phyloP scores from a whole-genome alignment of 2,888 invertebrate genomes.

The Heliothis peltigera region DNA sequence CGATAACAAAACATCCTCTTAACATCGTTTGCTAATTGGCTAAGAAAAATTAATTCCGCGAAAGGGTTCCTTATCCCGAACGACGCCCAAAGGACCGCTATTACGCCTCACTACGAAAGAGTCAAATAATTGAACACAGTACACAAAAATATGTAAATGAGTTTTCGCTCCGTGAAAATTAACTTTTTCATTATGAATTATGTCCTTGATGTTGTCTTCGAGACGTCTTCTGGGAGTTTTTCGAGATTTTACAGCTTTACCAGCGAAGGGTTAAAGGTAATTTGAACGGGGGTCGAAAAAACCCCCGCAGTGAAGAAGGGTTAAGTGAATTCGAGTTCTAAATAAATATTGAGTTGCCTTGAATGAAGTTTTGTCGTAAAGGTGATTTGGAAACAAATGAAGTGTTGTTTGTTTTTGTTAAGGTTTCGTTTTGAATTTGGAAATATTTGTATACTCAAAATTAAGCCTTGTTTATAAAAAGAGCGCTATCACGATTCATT shows the following conservation, averaged over 20 bases:
- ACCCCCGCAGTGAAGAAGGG: slow-evolving; percentile 69
- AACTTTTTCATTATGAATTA: slow-evolving; percentile 90
- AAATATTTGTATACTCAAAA: slow-evolving; percentile 9
- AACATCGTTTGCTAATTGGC: slow-evolving; percentile 85
- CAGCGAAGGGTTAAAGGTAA: slow-evolving; percentile 66
- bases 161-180: slow-evolving; percentile 84
- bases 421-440: slow-evolving; percentile 19
- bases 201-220: slow-evolving; percentile 86
- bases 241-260: slow-evolving; percentile 83
- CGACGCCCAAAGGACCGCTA: slow-evolving; percentile 82
- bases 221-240: slow-evolving; percentile 86
- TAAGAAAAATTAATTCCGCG: slow-evolving; percentile 88
- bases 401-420: slow-evolving; percentile 57
- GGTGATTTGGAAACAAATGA: slow-evolving; percentile 57
- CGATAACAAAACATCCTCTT: slow-evolving; percentile 75
- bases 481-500: background rate
- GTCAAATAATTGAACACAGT: slow-evolving; percentile 85
- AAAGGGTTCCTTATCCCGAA: slow-evolving; percentile 83
- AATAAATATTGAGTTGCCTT: slow-evolving; percentile 60
- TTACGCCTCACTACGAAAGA: slow-evolving; percentile 75
- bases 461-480: background rate
- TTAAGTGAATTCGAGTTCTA: slow-evolving; percentile 69
- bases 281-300: slow-evolving; percentile 69
- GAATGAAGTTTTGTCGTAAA: slow-evolving; percentile 61
- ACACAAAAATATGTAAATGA: slow-evolving; percentile 89